phyloP scores from a whole-genome alignment of 2,797 vertebrate genomes.

The Sebastes kiyomatsui region DNA sequence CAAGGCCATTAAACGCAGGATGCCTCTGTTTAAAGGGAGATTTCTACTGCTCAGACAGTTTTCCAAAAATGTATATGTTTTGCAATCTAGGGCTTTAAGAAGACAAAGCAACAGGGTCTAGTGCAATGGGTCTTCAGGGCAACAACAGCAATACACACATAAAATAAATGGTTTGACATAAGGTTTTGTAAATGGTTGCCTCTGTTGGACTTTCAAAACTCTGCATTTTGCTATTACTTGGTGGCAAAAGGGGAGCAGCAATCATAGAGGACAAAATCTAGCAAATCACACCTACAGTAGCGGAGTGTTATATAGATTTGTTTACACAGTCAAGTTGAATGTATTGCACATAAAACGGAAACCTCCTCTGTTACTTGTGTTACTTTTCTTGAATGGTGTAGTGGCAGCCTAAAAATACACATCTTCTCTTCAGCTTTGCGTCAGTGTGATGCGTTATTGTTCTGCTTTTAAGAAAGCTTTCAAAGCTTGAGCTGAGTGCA shows the following conservation, averaged over 20 bases:
- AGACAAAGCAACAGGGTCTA: background rate
- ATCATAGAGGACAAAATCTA: background rate
- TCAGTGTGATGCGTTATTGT: background rate
- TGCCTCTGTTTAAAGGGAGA: background rate
- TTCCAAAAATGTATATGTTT: background rate
- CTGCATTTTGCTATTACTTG: background rate
- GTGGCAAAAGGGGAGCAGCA: background rate
- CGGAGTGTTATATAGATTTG: background rate
- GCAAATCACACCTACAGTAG: background rate
- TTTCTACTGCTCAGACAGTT: background rate
- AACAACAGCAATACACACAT: background rate
- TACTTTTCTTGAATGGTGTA: background rate
- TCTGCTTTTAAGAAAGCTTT: background rate
- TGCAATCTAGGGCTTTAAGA: background rate
- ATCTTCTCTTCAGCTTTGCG: background rate
- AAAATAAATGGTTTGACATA: background rate
- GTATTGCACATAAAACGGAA: background rate
- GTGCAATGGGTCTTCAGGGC: background rate
- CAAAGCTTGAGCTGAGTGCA: background rate
- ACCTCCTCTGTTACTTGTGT: background rate
- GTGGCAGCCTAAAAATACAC: background rate
- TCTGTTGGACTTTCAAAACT: background rate
- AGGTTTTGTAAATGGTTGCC: background rate
- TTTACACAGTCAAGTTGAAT: background rate
- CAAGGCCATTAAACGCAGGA: background rate